phyloP scores from a whole-genome alignment of 2,113 vertebrate species.

The Salvelinus namaycush region DNA sequence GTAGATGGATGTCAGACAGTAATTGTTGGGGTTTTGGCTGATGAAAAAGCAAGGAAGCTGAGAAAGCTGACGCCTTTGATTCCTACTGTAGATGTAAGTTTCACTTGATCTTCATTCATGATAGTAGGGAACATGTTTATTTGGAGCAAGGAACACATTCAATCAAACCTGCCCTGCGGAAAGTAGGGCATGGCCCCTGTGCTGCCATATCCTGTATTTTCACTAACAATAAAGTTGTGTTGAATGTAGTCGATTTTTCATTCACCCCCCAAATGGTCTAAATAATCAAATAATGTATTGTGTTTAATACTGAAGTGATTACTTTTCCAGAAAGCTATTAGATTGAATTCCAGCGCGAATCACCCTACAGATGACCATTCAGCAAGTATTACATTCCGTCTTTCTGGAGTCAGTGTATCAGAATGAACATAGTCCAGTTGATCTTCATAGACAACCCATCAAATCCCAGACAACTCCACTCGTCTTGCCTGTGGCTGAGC shows the following conservation, averaged over 20 bases:
- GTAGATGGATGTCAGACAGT: no score
- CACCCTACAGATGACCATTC: no score
- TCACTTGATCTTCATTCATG: neutral
- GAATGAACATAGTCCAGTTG: no score
- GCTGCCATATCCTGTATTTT: no score
- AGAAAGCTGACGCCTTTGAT: neutral
- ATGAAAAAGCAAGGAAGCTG: neutral
- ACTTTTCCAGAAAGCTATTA: neutral
- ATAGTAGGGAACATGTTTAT: neutral
- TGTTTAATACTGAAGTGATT: slow-evolving; percentile 1
- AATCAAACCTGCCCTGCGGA: neutral
- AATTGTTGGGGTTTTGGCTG: neutral
- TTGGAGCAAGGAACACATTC: neutral
- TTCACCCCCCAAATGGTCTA: neutral
- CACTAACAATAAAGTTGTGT: no score
- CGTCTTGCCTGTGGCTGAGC: no score
- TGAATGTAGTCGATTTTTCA: neutral
- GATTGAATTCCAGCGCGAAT: neutral
- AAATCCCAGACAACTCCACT: no score
- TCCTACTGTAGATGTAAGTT: no score
- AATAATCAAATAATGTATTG: neutral
- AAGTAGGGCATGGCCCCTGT: no score
- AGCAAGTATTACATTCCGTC: neutral
- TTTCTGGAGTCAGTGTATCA: no score
- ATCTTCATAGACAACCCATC: no score